Conservation (phyloP, 2,888 invertebrate species). For the Phymatocera aterrima region DNA sequence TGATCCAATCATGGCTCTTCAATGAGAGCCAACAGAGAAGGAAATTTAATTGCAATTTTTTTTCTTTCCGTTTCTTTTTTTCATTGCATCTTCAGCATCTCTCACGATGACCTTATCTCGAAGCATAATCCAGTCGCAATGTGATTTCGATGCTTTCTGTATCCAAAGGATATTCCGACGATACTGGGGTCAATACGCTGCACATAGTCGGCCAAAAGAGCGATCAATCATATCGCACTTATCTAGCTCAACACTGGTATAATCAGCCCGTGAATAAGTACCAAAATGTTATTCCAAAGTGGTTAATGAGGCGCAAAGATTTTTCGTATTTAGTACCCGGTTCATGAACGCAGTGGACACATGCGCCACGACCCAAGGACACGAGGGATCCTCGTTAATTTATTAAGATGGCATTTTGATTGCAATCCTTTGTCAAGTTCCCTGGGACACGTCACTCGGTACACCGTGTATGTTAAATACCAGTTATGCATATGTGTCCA, state of each 20-base stretch:
- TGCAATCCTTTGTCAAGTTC: neutral
- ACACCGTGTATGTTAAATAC: conserved; percentile 15
- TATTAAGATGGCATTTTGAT: neutral
- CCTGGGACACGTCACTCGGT: neutral
- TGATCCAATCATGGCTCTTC: neutral
- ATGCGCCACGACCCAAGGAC: neutral
- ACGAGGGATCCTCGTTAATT: neutral
- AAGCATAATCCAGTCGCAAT: neutral
- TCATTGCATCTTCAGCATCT: neutral
- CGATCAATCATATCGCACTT: neutral
- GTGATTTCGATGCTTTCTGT: neutral
- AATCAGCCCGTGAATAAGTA: neutral
- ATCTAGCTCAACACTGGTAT: neutral
- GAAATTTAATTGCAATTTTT: neutral
- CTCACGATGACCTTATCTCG: neutral
- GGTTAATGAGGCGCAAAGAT: neutral
- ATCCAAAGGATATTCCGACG: neutral
- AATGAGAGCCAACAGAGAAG: neutral
- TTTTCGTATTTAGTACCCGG: neutral
- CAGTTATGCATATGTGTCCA: neutral
- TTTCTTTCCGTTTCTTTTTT: neutral
- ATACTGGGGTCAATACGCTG: neutral
- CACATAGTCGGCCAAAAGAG: neutral
- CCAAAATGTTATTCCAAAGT: neutral
- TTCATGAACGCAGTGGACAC: neutral